Conservation (phyloP, 53 echinoderm and acorn worm species). For the Astropecten irregularis region DNA sequence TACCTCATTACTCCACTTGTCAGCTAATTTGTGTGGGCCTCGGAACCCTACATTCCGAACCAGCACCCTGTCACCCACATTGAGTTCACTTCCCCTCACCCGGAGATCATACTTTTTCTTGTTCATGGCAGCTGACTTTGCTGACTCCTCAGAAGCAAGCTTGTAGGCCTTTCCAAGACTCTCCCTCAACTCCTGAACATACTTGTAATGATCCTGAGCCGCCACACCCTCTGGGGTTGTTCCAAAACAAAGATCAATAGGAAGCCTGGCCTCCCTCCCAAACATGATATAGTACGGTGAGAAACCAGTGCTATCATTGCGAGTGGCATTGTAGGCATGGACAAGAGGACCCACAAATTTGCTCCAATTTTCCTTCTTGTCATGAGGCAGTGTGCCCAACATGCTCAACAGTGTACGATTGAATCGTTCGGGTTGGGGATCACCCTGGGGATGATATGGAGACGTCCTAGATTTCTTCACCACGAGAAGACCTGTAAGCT, state of each 20-base stretch:
- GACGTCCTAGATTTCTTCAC: not conserved
- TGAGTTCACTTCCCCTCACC: constrained; percentile 19
- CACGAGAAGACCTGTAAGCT: not conserved
- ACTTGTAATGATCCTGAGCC: not conserved
- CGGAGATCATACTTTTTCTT: constrained; percentile 13
- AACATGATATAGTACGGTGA: constrained; percentile 60
- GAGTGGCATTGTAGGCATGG: constrained; percentile 50
- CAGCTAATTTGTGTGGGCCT: constrained; percentile 58
- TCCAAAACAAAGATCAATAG: constrained; percentile 54
- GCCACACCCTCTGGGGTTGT: constrained; percentile 10
- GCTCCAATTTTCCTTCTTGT: constrained; percentile 25
- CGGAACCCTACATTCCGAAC: constrained; percentile 31
- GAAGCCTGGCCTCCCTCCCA: constrained; percentile 54
- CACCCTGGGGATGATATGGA: too few relatives aligned
- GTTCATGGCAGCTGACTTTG: constrained; percentile 11
- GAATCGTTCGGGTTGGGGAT: too few relatives aligned
- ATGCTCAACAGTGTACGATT: too few relatives aligned
- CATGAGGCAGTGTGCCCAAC: constrained; percentile 5
- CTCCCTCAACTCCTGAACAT: constrained; percentile 15
- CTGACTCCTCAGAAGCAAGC: constrained; percentile 10
- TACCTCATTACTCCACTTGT: constrained; percentile 25
- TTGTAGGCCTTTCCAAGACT: constrained; percentile 2
- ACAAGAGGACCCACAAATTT: constrained; percentile 5
- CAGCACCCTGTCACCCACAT: constrained; percentile 46
- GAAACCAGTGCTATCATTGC: constrained; percentile 52